A percentile compares a stretch with the other conserved stretches of the same genome.
Evolutionary conservation across 2,797 vertebrate species (phyloP).

Genomic region (Myotis myotis): DNA sequence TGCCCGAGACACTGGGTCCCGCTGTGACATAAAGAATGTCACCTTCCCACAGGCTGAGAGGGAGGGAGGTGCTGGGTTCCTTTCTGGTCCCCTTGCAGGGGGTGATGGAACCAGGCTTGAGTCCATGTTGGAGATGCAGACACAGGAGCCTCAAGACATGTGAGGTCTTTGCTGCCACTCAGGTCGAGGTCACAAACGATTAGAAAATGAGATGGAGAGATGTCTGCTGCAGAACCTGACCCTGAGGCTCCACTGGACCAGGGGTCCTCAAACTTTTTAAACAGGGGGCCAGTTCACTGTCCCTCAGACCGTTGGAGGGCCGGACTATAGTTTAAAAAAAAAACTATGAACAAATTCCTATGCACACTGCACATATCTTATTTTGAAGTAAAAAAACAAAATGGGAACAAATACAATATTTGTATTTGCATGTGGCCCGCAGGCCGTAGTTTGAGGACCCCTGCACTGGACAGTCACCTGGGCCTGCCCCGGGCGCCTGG

Average conservation of each 20-base stretch:
- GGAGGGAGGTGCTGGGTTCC: neutral
- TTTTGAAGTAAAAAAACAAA: too few relatives aligned
- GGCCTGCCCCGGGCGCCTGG: rapidly evolving
- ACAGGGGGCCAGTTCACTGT: too few relatives aligned
- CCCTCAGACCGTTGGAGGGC: too few relatives aligned
- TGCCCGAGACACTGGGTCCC: rapidly evolving
- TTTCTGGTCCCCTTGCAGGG: neutral
- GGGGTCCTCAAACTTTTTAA: too few relatives aligned
- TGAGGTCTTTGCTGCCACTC: rapidly evolving
- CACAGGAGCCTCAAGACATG: too few relatives aligned
- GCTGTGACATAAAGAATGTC: rapidly evolving
- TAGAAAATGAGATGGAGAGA: neutral
- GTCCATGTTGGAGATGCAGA: rapidly evolving
- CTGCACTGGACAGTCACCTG: rapidly evolving
- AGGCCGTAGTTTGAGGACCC: too few relatives aligned
- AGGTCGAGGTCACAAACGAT: rapidly evolving
- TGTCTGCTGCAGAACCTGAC: neutral
- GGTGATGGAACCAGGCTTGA: rapidly evolving
- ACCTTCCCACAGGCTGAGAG: neutral
- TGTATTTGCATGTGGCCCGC: too few relatives aligned
- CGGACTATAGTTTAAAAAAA: too few relatives aligned
- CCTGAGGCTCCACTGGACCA: neutral
- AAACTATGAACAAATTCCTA: too few relatives aligned
- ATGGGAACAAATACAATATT: too few relatives aligned
- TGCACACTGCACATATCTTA: too few relatives aligned